Evolutionary conservation across 2,888 invertebrate genomes (phyloP).

Genomic region (Corythucha ciliata): DNA sequence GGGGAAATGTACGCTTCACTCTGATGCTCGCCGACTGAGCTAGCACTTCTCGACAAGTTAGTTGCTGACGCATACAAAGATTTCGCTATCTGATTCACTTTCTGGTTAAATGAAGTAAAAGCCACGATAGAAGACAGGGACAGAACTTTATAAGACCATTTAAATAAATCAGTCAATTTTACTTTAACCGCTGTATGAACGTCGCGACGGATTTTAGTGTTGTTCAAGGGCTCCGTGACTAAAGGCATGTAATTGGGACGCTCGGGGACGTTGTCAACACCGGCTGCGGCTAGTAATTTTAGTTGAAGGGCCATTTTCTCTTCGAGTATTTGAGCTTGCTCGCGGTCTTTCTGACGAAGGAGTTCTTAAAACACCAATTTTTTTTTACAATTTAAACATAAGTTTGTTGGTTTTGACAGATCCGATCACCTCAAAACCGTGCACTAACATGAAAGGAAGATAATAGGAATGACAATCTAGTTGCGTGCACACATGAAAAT

Average conservation of each 20-base stretch:
- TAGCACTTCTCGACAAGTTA: constrained; percentile 78
- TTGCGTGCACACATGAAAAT: no score
- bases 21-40: constrained; percentile 87
- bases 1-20: constrained; percentile 77
- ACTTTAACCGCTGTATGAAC: constrained; percentile 67
- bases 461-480: no score
- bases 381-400: not conserved
- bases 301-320: constrained; percentile 81
- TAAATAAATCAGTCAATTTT: constrained; percentile 33
- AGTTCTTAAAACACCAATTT: constrained; percentile 50
- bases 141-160: not conserved
- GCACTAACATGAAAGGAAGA: no score
- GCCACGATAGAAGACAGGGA: no score
- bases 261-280: constrained; percentile 46
- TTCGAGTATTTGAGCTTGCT: constrained; percentile 74
- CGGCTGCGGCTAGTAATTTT: constrained; percentile 57
- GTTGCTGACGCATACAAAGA: constrained; percentile 63
- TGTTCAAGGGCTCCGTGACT: constrained; percentile 63
- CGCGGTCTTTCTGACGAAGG: constrained; percentile 76
- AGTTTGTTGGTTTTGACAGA: no score
- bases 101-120: no score
- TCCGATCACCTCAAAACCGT: no score
- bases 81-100: constrained; percentile 65
- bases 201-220: constrained; percentile 71
- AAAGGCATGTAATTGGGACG: constrained; percentile 65